Evolutionary conservation across 2,888 invertebrate species (phyloP).

Genomic region (Octonoba sinensis): DNA sequence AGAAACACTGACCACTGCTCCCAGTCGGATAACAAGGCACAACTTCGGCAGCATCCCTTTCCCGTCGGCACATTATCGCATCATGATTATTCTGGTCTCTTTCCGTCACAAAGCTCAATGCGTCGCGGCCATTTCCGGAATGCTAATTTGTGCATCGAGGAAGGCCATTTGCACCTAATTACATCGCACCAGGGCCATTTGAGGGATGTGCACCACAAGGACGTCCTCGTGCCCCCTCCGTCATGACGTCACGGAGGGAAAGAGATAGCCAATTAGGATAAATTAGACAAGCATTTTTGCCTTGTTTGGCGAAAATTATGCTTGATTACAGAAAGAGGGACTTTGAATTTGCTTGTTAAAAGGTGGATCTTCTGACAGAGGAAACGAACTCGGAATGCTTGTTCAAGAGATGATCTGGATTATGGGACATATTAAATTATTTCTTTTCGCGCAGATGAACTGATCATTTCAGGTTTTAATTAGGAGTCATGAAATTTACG

Average conservation of each 20-base stretch:
- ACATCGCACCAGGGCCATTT: slow-evolving; percentile 38
- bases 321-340: too few species aligned
- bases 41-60: slow-evolving; percentile 11
- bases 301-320: neutral
- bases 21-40: neutral
- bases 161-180: slow-evolving; percentile 64
- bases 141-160: slow-evolving; percentile 62
- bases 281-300: slow-evolving; percentile 3
- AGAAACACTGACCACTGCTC: slow-evolving; percentile 40
- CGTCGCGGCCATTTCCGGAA: slow-evolving; percentile 56
- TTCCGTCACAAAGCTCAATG: slow-evolving; percentile 46
- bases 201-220: slow-evolving; percentile 14
- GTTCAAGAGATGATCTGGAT: too few species aligned
- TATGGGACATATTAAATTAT: too few species aligned
- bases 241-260: slow-evolving; percentile 38
- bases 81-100: slow-evolving; percentile 35
- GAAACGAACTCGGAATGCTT: too few species aligned
- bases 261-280: neutral
- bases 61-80: slow-evolving; percentile 11
- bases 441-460: too few species aligned
- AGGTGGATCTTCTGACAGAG: too few species aligned
- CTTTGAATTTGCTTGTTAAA: too few species aligned
- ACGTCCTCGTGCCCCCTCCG: neutral
- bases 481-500: too few species aligned
- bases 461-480: too few species aligned